Base-by-base conservation (phyloP, 2,888 invertebrate genomes). In the Dromius quadrimaculatus region DNA sequence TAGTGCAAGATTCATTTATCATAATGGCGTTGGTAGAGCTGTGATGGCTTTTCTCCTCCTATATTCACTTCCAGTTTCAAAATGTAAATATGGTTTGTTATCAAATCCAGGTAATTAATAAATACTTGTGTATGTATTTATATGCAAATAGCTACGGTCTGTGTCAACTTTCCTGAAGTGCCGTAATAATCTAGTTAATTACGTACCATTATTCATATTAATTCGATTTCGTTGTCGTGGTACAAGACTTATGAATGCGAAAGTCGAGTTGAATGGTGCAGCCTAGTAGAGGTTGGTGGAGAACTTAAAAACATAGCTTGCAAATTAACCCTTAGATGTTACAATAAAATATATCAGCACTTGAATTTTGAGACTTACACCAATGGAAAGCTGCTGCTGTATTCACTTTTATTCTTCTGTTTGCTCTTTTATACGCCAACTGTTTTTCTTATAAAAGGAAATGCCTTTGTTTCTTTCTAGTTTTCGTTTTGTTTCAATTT, bases 401-500 rank as follows among this genome's bases (percentile, higher is more conserved):
- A 28, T 54, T 54, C 28, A 54, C 50, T 54, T 54, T 23, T 54
- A 54, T 54, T 54, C 50, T 54, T 54, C 19, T 28, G 47, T 50
- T 50, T 50, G 50, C 23, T 54, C 50, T 54, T 54, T 54, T 54
- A 28, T 23, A 8, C 28, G 17, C 15, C 28, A 54, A 54, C 38
- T 59, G 59, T 59, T 54, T 59, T 59, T 59, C 59, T 59, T 59
- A 59, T 36, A 59, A 38, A 59, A 36, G 59, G 36, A 59, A 59
- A 36, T 59, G 59, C 38, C 59, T 59, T 36, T 59, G 59, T 59
- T 54, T 34, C 59, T 6, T 36, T 34, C 59, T 59, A 59, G 59
- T 59, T 59, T 36, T 36, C 59, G 36, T 59, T 59, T 59, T 59
- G 59, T 59, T 59, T 59, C 59, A 59, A 59, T 59, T 59, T 59